These are phyloP conservation scores for Synanthedon vespiformis DNA, from an alignment of 2,888 invertebrate species.

Conservation along the genomic window DNA sequence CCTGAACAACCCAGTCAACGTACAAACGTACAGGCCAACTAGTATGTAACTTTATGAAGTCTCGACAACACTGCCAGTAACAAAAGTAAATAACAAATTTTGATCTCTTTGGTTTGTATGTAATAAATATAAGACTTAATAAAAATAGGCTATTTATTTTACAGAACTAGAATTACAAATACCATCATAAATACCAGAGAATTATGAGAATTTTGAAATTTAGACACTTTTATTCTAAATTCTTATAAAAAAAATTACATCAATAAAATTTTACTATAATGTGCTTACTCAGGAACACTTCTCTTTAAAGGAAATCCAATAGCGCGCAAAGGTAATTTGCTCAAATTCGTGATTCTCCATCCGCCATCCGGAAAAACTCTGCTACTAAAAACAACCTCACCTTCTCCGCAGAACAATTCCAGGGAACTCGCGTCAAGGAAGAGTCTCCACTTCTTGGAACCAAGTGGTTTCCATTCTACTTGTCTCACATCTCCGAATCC, in stretches of 20 bases:
- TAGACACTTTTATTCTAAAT: too few species aligned
- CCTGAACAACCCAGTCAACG: too few species aligned
- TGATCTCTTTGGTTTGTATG: too few species aligned
- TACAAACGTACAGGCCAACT: too few species aligned
- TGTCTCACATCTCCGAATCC: constrained; percentile 42
- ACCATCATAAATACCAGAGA: too few species aligned
- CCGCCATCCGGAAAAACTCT: constrained; percentile 45
- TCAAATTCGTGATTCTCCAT: constrained; percentile 43
- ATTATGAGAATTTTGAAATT: too few species aligned
- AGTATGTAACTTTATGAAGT: too few species aligned
- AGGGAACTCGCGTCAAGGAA: constrained; percentile 55
- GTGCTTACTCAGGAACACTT: constrained; percentile 34
- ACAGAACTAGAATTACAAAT: too few species aligned
- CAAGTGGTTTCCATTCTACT: constrained; percentile 44
- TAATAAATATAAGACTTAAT: too few species aligned
- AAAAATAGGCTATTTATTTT: too few species aligned
- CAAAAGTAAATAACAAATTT: too few species aligned
- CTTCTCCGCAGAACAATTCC: constrained; percentile 58
- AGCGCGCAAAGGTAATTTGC: constrained; percentile 29
- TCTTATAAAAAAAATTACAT: neutral
- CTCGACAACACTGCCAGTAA: too few species aligned
- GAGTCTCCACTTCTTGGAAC: constrained; percentile 33
- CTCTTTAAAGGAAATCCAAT: constrained; percentile 36
- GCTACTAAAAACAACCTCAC: constrained; percentile 58
- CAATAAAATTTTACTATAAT: neutral